Evolutionary conservation across 1,140 invertebrate species (phyloP).

Genomic region (Ylistrum balloti): DNA sequence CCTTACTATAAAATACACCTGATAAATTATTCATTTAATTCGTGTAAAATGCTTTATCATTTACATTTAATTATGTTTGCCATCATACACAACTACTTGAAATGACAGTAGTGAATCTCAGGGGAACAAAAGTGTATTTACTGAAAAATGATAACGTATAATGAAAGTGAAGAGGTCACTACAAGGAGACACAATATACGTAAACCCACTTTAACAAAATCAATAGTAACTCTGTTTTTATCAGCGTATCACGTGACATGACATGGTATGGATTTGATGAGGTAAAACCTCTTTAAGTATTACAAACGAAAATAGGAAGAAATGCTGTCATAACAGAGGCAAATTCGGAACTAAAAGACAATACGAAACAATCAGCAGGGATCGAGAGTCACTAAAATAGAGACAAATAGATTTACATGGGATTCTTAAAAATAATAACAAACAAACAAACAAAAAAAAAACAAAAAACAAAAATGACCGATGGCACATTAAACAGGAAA

Average conservation of each 20-base stretch:
- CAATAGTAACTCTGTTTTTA: neutral
- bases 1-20: neutral
- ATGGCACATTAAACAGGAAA: no score
- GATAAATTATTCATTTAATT: conserved; percentile 41
- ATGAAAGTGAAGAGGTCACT: neutral
- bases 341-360: no score
- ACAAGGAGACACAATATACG: neutral
- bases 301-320: no score
- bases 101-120: neutral
- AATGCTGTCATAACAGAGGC: no score
- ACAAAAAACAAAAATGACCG: no score
- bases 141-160: neutral
- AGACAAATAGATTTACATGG: no score
- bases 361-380: no score
- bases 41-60: conserved; percentile 36
- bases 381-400: no score
- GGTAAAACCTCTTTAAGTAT: neutral
- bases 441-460: no score
- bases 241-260: neutral
- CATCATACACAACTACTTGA: neutral
- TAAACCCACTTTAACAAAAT: neutral
- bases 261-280: neutral
- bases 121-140: neutral
- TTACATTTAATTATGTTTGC: conserved; percentile 22
- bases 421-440: no score